Base-by-base conservation (phyloP, 2,797 vertebrate species). In the Furcifer pardalis region DNA sequence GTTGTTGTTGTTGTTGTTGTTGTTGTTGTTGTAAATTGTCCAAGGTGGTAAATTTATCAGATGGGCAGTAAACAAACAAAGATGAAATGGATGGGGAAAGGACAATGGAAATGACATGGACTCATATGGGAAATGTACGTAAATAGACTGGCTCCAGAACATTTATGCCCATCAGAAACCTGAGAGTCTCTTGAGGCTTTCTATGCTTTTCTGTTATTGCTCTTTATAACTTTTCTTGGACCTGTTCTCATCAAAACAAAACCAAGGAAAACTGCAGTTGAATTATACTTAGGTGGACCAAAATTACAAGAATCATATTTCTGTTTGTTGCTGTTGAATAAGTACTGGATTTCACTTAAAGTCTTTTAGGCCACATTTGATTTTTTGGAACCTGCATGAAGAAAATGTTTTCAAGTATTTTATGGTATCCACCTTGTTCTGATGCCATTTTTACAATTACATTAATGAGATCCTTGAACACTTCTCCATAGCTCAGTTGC, bases 401-500 rank as follows among this genome's bases (percentile, higher is more conserved):
- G 10, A 3, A 0, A 60, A 13, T 65, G 0, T 0, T 5, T 23
- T 56, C 21, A 79, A 83, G 66, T 32, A 32, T 35, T 42, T 75
- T 76, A 63, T 27, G 63, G 32, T 32, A 62, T 13, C 62, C n/a
- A 42, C 27, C 0, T 37, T 92, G 81, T 46, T n/a, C 12, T 8
- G 2, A 32, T 5, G 74, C 78, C 2, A 10, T 80, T 73, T 73
- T 85, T 79, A 59, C 66, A 89, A 91, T 84, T 81, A 21, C 10
- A 27, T 9, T 0, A 0, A 7, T 81, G 49, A 79, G 77, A 88
- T 83, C 32, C 7, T 27, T 79, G 30, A 4, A 88, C 82, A 85
- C 42, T 21, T 83, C 79, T 77, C 10, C 84, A 46, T 21, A 12
- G 7, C 0, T 74, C 32, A 78, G 2, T 19, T 15, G 30, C 78